Percentiles rank a stretch among this genome's conserved stretches.
Evolutionary conservation across 2,797 vertebrate species (phyloP).

Genomic region (Kryptolebias ocellatus): DNA sequence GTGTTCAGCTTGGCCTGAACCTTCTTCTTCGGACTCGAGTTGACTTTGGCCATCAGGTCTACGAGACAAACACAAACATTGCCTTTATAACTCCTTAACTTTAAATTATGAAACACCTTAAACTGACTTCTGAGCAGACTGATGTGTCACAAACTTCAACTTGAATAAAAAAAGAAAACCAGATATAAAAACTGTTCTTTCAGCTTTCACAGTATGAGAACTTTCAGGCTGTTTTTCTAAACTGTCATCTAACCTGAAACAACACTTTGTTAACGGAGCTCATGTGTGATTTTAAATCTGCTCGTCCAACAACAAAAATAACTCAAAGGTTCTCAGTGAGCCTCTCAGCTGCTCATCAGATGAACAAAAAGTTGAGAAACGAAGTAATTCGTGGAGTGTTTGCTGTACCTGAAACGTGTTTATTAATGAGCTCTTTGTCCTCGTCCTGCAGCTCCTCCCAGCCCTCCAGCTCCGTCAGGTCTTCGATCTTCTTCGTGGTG

Average conservation of each 20-base stretch:
- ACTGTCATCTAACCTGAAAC: too few relatives aligned
- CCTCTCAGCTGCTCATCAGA: too few relatives aligned
- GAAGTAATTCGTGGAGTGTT: neutral
- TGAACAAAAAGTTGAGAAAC: too few relatives aligned
- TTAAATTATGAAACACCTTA: neutral
- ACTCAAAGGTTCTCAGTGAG: neutral
- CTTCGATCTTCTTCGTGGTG: slow-evolving; percentile 96
- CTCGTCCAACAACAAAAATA: neutral
- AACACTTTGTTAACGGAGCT: too few relatives aligned
- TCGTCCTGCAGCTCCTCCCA: slow-evolving; percentile 94
- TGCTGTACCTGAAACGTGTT: slow-evolving; percentile 85
- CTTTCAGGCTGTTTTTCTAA: too few relatives aligned
- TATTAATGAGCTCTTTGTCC: slow-evolving; percentile 91
- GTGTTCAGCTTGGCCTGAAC: slow-evolving; percentile 89
- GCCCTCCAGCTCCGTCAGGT: slow-evolving; percentile 95
- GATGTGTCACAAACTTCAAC: too few relatives aligned
- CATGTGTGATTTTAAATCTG: too few relatives aligned
- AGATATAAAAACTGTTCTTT: too few relatives aligned
- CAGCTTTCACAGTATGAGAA: too few relatives aligned
- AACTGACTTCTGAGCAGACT: neutral
- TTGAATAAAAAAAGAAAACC: too few relatives aligned
- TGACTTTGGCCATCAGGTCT: slow-evolving; percentile 90
- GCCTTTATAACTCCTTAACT: neutral
- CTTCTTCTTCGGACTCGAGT: slow-evolving; percentile 91
- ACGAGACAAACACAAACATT: slow-evolving; percentile 13